Base-by-base conservation (phyloP, 1,140 invertebrate genomes). In the Aphelenchoides besseyi region DNA sequence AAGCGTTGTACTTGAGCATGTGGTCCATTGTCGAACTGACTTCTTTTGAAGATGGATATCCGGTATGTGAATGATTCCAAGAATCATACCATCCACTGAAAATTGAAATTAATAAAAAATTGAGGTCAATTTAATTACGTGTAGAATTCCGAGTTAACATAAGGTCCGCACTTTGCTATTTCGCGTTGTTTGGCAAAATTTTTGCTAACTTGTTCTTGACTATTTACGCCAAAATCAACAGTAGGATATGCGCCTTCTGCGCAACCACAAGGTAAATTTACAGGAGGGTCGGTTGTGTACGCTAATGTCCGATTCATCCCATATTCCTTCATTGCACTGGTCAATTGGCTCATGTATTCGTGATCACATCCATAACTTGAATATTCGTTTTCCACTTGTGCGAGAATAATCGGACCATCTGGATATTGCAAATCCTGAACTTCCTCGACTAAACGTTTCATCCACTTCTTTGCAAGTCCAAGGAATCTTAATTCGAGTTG, bases 381-480 rank as follows among this genome's bases (percentile, higher is more conserved):
- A 48, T 94, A 95, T 85, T 95, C 93, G 83, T 95, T 95, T 87
- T 94, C 93, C 23, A 94, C 89, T 90, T 91, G 53, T 3, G 69
- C 35, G 32, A 83, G 84, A 16, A 86, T 74, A 8, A 86, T 74
- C 12, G 85, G 81, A 2, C 86, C 86, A 53, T 85, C 85, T 77
- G 85, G 86, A 72, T 86, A 86, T 23, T 86, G 73, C 48, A 80
- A 75, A n/a, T 84, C 85, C 32, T 79, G 79, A 8, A 86, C 66
- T 37, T 77, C 79, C 2, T 84, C 32, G n/a, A 70, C 18, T 3
- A 70, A 18, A 16, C 69, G 12, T n/a, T 70, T 57, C 29, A 35
- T n/a, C 68, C 68, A 70, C 16, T 26, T 12, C 23, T 72, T 63
- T 3, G 61, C 54, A 3, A 29, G 48, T 8, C 67, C 28, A 5